These are phyloP conservation scores for Zelostemma sp. DNA, from an alignment of 1,140 invertebrate genomes.

Conservation along the genomic window DNA sequence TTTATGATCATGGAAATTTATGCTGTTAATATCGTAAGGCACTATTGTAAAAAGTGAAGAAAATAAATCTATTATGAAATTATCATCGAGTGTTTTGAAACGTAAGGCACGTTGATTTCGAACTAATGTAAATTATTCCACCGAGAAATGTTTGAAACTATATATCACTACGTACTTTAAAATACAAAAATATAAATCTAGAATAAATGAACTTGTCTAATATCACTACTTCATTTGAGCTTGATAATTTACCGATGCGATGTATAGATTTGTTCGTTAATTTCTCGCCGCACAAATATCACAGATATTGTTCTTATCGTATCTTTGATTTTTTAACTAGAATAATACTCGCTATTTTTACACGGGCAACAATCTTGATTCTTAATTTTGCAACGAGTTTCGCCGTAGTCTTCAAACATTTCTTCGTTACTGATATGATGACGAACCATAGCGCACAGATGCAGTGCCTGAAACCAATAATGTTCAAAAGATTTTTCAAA, in stretches of 20 bases:
- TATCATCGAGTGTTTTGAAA: too few species aligned
- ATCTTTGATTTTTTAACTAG: conserved; percentile 4
- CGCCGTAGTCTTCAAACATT: not conserved
- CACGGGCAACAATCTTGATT: not conserved
- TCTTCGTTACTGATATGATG: conserved; percentile 16
- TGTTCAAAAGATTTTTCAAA: conserved; percentile 39
- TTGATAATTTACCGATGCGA: too few species aligned
- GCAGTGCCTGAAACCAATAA: conserved; percentile 56
- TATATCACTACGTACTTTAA: too few species aligned
- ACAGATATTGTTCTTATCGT: not conserved
- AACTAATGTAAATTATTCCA: too few species aligned
- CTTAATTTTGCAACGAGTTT: not conserved
- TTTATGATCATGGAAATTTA: conserved; percentile 32
- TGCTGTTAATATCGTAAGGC: conserved; percentile 29
- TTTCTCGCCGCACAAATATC: not conserved
- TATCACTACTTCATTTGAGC: too few species aligned
- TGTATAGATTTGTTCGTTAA: too few species aligned
- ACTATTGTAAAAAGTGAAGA: conserved; percentile 34
- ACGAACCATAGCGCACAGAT: conserved; percentile 31
- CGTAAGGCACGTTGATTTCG: too few species aligned
- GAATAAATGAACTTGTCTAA: too few species aligned
- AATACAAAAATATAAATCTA: too few species aligned
- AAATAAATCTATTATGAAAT: conserved; percentile 35
- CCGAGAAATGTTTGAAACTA: not conserved
- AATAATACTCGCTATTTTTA: too few species aligned